phyloP scores from a whole-genome alignment of 92 coral and sea anemone species.

The Blastomussa wellsi region DNA sequence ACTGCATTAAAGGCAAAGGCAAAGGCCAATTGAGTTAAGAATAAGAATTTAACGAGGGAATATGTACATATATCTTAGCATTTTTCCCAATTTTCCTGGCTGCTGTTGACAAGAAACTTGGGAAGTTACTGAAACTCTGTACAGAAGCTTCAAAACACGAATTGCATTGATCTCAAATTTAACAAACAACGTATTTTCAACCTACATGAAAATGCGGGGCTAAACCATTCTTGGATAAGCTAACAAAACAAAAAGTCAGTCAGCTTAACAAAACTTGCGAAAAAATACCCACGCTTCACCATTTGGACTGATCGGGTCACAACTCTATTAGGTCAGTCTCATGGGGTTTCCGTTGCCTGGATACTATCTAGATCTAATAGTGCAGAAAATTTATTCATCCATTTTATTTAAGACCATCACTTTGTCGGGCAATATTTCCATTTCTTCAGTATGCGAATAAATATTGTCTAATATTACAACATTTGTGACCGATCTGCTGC shows the following conservation, averaged over 20 bases:
- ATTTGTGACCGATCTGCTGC: background rate
- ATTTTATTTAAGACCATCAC: background rate
- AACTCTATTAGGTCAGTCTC: too few species aligned
- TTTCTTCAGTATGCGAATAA: background rate
- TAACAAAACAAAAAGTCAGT: background rate
- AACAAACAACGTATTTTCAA: background rate
- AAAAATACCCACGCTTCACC: background rate
- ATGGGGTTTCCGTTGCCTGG: background rate
- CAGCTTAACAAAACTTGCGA: background rate
- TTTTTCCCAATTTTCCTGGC: too few species aligned
- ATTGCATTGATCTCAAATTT: background rate
- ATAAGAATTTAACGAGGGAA: too few species aligned
- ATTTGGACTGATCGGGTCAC: too few species aligned
- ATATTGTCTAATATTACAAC: constrained; percentile 2
- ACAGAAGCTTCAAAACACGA: background rate
- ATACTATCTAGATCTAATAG: background rate
- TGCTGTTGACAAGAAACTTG: background rate
- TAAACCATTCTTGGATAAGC: background rate
- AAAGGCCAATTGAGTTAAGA: too few species aligned
- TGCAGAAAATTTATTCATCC: constrained; percentile 22
- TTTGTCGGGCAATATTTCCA: constrained; percentile 2
- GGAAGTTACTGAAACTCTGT: background rate
- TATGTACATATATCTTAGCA: too few species aligned
- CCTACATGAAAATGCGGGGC: background rate
- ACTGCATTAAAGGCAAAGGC: background rate